Percentiles rank a stretch among this genome's conserved stretches.
Conservation (phyloP, 2,797 vertebrate genomes). For the Tadarida brasiliensis region DNA sequence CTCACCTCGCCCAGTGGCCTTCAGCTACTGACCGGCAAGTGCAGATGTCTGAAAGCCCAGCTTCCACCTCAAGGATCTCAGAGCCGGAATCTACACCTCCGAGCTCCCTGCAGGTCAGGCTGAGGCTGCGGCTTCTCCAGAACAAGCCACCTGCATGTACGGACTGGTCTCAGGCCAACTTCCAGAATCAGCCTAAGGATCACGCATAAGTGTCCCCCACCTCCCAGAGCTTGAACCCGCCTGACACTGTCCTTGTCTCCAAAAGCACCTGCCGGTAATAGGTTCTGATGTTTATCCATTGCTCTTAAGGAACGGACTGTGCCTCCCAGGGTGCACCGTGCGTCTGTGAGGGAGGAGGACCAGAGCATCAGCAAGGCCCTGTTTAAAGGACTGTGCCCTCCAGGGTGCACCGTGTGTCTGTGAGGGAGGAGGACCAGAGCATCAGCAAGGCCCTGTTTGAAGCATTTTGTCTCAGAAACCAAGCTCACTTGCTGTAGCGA, state of each 20-base stretch:
- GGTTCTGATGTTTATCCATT: not conserved
- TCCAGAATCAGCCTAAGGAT: not conserved
- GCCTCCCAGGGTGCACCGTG: not conserved
- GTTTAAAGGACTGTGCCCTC: not conserved
- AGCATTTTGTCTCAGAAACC: not conserved
- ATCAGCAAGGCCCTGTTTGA: not conserved
- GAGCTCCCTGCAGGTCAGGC: not conserved
- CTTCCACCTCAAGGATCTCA: not conserved
- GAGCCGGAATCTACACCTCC: too few relatives aligned
- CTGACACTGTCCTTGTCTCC: not conserved
- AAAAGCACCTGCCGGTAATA: not conserved
- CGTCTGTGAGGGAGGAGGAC: not conserved
- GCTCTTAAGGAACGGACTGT: not conserved
- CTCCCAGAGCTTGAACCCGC: not conserved
- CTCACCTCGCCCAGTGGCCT: not conserved
- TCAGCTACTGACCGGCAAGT: not conserved
- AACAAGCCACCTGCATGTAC: not conserved
- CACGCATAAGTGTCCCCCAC: too few relatives aligned
- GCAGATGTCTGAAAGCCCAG: not conserved
- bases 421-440: not conserved
- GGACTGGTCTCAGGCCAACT: not conserved
- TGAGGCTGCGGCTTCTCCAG: not conserved
- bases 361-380: not conserved
- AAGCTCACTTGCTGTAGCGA: not conserved
- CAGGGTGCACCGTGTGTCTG: not conserved